These are phyloP conservation scores for Erebia palarica DNA, from an alignment of 2,888 invertebrate species.

Conservation along the genomic window DNA sequence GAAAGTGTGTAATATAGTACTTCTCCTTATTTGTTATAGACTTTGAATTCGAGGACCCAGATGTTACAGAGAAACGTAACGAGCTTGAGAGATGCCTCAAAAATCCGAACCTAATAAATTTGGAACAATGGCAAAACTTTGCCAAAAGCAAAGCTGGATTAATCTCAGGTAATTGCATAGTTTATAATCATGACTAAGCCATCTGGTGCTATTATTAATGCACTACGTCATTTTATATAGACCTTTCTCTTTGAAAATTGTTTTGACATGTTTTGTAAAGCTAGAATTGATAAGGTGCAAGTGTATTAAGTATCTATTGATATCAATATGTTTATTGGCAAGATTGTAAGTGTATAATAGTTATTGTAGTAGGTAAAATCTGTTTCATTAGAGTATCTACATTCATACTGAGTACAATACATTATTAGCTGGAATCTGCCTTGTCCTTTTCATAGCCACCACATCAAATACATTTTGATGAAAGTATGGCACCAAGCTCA, in stretches of 20 bases:
- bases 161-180: conserved; percentile 80
- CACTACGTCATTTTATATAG: conserved; percentile 13
- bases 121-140: conserved; percentile 83
- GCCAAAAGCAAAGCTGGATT: conserved; percentile 86
- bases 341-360: background rate
- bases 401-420: too few species aligned
- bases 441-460: too few species aligned
- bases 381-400: too few species aligned
- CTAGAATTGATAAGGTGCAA: background rate
- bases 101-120: conserved; percentile 65
- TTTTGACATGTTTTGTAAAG: background rate
- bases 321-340: background rate
- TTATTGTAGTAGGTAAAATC: too few species aligned
- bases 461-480: too few species aligned
- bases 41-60: conserved; percentile 83
- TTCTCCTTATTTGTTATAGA: conserved; percentile 51
- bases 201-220: conserved; percentile 23
- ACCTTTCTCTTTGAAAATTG: conserved; percentile 23
- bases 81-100: conserved; percentile 83
- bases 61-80: conserved; percentile 83
- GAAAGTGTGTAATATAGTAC: background rate
- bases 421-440: too few species aligned
- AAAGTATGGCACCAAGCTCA: too few species aligned
- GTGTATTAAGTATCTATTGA: background rate
- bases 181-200: conserved; percentile 15